These are phyloP conservation scores for Xanthorhoe designata DNA, from an alignment of 2,888 invertebrate genomes.

Conservation along the genomic window DNA sequence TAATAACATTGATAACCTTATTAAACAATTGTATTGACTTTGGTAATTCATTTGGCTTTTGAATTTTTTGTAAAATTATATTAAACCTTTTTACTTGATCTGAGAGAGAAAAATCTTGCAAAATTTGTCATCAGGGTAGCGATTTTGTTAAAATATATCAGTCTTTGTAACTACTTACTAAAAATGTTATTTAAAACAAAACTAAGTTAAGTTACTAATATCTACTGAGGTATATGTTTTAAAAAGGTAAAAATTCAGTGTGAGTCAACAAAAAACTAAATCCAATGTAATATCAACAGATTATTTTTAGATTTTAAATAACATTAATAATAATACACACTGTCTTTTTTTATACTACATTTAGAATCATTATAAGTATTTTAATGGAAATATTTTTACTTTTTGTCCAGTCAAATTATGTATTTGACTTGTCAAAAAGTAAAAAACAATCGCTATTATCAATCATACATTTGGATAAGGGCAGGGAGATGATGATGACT, in stretches of 20 bases:
- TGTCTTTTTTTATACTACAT: not conserved
- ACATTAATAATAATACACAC: slow-evolving; percentile 22
- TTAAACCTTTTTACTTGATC: slow-evolving; percentile 14
- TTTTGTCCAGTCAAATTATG: too few species aligned
- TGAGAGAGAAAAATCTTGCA: slow-evolving; percentile 24
- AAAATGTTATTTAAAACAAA: slow-evolving; percentile 23
- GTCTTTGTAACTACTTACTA: slow-evolving; percentile 36
- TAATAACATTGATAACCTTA: slow-evolving; percentile 14
- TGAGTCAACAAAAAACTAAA: not conserved
- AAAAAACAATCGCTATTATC: too few species aligned
- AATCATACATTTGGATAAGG: too few species aligned
- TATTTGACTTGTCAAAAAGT: too few species aligned
- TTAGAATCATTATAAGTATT: not conserved
- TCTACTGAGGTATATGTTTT: slow-evolving; percentile 12
- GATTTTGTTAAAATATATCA: slow-evolving; percentile 44
- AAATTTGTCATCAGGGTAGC: slow-evolving; percentile 36
- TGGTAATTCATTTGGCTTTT: slow-evolving; percentile 36
- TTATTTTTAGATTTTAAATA: slow-evolving; percentile 22
- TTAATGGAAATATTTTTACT: too few species aligned
- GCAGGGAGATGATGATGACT: too few species aligned
- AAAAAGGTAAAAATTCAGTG: not conserved
- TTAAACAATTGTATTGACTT: slow-evolving; percentile 26
- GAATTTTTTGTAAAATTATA: slow-evolving; percentile 14
- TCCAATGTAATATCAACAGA: not conserved
- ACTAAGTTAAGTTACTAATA: slow-evolving; percentile 12